A percentile compares a stretch with the other conserved stretches of the same genome.
Conservation (phyloP, 2,113 vertebrate genomes). For the Callorhinus ursinus region DNA sequence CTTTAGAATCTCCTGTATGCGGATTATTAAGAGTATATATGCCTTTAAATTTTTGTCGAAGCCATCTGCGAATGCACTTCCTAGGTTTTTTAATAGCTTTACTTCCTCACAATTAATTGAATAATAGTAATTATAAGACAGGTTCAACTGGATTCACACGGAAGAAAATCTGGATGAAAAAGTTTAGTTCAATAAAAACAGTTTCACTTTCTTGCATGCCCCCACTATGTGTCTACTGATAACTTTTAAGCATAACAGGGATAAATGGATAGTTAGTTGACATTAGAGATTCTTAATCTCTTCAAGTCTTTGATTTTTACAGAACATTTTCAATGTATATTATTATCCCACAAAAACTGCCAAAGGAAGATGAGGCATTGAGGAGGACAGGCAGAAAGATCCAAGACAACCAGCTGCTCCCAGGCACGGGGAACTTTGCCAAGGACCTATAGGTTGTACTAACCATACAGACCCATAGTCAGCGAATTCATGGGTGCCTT, state of each 20-base stretch:
- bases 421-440: not conserved
- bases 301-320: not conserved
- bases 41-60: not conserved
- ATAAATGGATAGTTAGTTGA: not conserved
- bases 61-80: not conserved
- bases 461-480: not conserved
- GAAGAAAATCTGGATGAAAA: not conserved
- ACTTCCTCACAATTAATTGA: not conserved
- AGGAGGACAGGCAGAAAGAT: not conserved
- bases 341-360: not conserved
- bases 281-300: not conserved
- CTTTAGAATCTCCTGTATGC: not conserved
- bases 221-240: too few relatives aligned
- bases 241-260: slow-evolving; percentile 51
- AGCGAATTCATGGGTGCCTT: not conserved
- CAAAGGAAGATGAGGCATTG: not conserved
- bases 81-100: not conserved
- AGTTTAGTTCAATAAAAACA: not conserved
- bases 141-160: not conserved
- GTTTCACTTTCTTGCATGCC: not conserved
- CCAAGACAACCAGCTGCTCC: not conserved
- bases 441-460: not conserved
- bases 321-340: not conserved
- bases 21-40: not conserved
- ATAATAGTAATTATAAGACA: not conserved